phyloP scores from a whole-genome alignment of 37 sponge, comb jelly and placozoan genomes.

The Halisarca cf. caerulea region DNA sequence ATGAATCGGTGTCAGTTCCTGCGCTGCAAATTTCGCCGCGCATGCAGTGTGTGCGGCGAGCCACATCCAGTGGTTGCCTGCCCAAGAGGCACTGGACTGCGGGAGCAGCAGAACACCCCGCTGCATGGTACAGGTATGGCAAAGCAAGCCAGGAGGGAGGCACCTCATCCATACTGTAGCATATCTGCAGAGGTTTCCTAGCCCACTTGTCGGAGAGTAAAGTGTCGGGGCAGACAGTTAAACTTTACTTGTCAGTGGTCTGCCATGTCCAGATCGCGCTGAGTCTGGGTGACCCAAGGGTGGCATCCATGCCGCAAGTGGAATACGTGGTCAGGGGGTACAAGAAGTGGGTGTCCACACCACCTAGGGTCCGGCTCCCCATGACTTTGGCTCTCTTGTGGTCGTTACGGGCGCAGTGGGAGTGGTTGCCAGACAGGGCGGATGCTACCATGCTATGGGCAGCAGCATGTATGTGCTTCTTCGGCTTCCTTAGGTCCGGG shows the following conservation, averaged over 20 bases:
- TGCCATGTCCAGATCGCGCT: conserved; percentile 35
- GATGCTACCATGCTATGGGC: neutral
- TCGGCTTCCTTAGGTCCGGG: conserved; percentile 27
- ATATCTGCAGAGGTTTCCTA: too few species aligned
- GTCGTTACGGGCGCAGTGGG: neutral
- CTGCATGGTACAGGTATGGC: too few species aligned
- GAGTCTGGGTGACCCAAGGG: too few species aligned
- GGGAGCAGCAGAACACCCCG: too few species aligned
- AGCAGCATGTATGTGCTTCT: too few species aligned
- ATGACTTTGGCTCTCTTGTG: conserved; percentile 21
- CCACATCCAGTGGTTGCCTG: neutral
- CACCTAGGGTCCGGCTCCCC: conserved; percentile 14
- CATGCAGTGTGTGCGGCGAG: neutral
- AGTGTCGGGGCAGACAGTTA: conserved; percentile 1
- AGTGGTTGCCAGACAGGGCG: too few species aligned
- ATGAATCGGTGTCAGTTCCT: neutral
- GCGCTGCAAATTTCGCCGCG: neutral
- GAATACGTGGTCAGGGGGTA: conserved; percentile 20
- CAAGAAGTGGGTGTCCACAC: neutral
- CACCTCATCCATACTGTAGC: neutral
- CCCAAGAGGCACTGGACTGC: neutral
- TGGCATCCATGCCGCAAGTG: conserved; percentile 26
- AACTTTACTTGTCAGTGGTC: conserved; percentile 37
- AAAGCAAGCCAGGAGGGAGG: neutral
- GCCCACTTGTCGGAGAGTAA: neutral